Base-by-base conservation (phyloP, 92 coral and sea anemone genomes). In the Parazoanthus darwini region DNA sequence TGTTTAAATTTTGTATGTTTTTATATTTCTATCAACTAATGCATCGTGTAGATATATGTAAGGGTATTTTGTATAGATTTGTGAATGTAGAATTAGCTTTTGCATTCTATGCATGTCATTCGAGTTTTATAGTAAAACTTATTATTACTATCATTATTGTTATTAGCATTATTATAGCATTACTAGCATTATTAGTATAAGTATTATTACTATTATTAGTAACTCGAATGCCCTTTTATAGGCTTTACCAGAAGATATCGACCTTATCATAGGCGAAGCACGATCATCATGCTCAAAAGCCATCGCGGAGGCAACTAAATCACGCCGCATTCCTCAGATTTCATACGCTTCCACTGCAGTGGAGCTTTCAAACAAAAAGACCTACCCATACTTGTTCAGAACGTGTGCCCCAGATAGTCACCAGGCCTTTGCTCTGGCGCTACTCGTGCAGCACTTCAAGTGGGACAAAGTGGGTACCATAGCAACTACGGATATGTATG, bases 271-370 rank as follows among this genome's bases (percentile, higher is more conserved):
- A 58, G 99, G 99, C 83, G 99, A 94, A 82, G 99, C 99, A 73
- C 74, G 99, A 20, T 97, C 99, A 56, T 91, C 91, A 25, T 97
- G 99, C 71, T 95, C 99, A 33, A 95, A 95, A 50, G 98, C 99
- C 11, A 97, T 97, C 44, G 93, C 99, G 58, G 86, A 89, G 86
- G 94, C 94, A 65, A 97, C 99, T 20, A 86, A 92, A 80, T 90
- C 91, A 65, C 95, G 89, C 74, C 85, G 89, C 77, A 95, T 95
- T 25, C 99, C 99, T 43, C 98, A 95, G 68, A 95, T 97, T 82
- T 97, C 99, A 0, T 97, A 97, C 91, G 99, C 99, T 4, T 97
- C 99, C 0, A 97, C 99, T 25, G 93, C 97, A 39, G 91, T 93
- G 9, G 82, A 87, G 66, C 92, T 97, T 13, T 97, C 99, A 63